phyloP scores from a whole-genome alignment of 2,797 vertebrate genomes.

The Gymnoscopelus braueri region DNA sequence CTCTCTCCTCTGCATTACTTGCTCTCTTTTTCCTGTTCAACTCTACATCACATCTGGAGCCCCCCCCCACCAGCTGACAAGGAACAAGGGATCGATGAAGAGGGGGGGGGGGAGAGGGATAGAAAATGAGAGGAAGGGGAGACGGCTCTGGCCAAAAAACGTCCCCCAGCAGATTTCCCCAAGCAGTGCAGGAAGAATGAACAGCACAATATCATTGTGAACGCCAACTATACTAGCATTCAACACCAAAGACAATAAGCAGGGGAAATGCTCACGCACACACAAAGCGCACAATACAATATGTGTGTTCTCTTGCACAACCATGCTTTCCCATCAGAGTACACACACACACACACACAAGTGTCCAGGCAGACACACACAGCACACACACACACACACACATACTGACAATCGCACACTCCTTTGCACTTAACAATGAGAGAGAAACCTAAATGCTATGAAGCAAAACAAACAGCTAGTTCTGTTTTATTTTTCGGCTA shows the following conservation, averaged over 20 bases:
- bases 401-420: neutral
- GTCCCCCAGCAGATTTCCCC: conserved; percentile 45
- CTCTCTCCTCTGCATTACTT: neutral
- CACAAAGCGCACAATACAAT: neutral
- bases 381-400: no score
- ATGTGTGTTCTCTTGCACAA: no score
- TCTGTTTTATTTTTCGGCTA: conserved; percentile 5
- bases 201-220: conserved; percentile 56
- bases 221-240: conserved; percentile 26
- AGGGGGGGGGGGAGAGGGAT: conserved; percentile 31
- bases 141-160: conserved; percentile 34
- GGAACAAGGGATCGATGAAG: conserved; percentile 69
- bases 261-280: neutral
- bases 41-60: conserved; percentile 75
- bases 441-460: no score
- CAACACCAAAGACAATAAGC: conserved; percentile 32
- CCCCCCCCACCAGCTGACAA: conserved; percentile 75
- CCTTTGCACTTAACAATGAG: neutral
- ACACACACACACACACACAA: neutral
- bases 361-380: neutral
- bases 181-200: conserved; percentile 40
- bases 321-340: no score
- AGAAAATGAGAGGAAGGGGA: conserved; percentile 62
- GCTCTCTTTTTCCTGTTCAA: conserved; percentile 56
- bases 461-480: neutral